Evolutionary conservation across 1,140 invertebrate species (phyloP), one percentile per base, ranked within the genome.

Genomic region (Cylas formicarius): DNA sequence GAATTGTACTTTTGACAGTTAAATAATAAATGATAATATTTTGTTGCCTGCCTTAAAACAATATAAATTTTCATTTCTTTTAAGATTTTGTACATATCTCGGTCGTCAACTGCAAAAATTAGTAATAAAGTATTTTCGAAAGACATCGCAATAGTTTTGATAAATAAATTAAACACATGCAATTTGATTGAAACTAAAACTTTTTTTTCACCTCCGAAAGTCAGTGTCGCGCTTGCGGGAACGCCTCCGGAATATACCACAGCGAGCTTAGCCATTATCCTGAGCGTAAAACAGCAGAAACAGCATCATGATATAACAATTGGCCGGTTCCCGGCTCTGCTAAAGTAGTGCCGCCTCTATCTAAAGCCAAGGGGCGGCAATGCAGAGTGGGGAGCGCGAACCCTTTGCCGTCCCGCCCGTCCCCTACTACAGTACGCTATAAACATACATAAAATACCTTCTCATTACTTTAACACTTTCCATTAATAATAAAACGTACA

Each of bases 351-450:
- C 56, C 49, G 45, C 29, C 51, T 52, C 54, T 58, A 53, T 38
- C 50, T 58, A 57, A 52, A 14, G 39, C 40, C 13, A 55, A 60
- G 54, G 34, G 48, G 47, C 50, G 48, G 57, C 53, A 62, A 60
- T 62, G 58, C 58, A 62, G 56, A 56, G 31, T 44, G 44, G 28
- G 35, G 47, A 52, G 45, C n/a, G n/a, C 49, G 26, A 38, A 31
- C 17, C 46, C 39, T 49, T 52, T 56, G 57, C 52, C 52, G 33
- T 38, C 44, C 38, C 44, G 42, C 22, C 42, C 50, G 51, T 32
- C 29, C 47, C 46, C 61, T 63, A 63, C 61, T 63, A 63, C 61
- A 63, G 61, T 63, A 63, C 61, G 41, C 60, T 63, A 63, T 62
- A 60, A 63, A 63, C 60, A 58, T 58, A 63, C 59, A 55, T 63